These are phyloP conservation scores for Rhinoraja longicauda DNA, from an alignment of 2,797 vertebrate species.

Conservation along the genomic window DNA sequence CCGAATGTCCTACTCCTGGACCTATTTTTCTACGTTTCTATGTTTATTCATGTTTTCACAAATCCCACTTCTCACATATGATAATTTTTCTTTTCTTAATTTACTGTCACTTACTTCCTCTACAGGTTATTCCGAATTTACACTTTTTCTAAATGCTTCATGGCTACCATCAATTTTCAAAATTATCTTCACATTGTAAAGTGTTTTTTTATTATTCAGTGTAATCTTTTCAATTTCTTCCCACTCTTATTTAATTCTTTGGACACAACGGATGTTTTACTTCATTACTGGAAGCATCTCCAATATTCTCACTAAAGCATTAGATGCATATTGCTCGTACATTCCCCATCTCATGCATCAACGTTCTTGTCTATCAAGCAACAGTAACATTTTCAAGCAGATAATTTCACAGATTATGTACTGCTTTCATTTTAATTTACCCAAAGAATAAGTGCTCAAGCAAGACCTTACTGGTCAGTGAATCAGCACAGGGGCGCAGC, in stretches of 20 bases:
- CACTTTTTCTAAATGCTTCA: not conserved
- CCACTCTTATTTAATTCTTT: not conserved
- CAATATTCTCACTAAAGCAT: not conserved
- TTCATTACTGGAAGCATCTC: not conserved
- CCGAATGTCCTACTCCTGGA: no score
- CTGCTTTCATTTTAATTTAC: not conserved
- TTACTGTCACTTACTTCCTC: not conserved
- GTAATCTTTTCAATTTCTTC: not conserved
- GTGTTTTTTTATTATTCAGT: not conserved
- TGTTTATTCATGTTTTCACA: not conserved
- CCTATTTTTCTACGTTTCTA: no score
- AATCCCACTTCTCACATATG: not conserved
- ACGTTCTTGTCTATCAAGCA: not conserved
- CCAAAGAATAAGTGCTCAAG: conserved; percentile 6
- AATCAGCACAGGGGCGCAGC: not conserved
- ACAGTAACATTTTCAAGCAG: not conserved
- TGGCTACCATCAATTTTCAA: not conserved
- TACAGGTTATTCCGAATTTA: not conserved
- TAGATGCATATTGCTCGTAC: not conserved
- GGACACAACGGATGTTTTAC: not conserved
- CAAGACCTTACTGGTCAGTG: not conserved
- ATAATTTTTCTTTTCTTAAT: not conserved
- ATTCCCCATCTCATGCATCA: not conserved
- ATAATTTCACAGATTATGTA: not conserved
- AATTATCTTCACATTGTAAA: not conserved